These are phyloP conservation scores for Calycopis cecrops DNA, from an alignment of 1,140 invertebrate species.

Conservation along the genomic window DNA sequence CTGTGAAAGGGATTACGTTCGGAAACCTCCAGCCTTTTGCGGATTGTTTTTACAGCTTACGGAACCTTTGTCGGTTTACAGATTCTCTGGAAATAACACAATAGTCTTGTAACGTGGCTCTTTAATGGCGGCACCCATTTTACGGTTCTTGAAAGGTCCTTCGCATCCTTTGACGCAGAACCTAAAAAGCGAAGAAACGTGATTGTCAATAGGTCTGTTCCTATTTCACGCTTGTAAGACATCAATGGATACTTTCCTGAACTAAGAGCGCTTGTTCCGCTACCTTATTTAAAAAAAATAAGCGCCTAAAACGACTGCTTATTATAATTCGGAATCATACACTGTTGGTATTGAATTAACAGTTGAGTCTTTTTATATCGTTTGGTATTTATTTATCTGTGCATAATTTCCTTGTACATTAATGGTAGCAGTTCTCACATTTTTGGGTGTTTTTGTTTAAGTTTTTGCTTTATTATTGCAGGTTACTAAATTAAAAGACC, in stretches of 20 bases:
- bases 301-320: no score
- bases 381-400: no score
- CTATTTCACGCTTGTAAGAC: conserved; percentile 53
- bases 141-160: conserved; percentile 53
- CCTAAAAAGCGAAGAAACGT: conserved; percentile 37
- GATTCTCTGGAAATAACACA: conserved; percentile 39
- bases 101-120: conserved; percentile 32
- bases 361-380: no score
- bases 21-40: conserved; percentile 40
- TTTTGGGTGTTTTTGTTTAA: no score
- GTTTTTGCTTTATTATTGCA: no score
- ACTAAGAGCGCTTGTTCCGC: conserved; percentile 26
- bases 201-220: conserved; percentile 54
- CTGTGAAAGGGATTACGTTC: conserved; percentile 64
- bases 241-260: conserved; percentile 38
- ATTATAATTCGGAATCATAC: no score
- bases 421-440: no score
- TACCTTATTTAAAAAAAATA: conserved; percentile 22
- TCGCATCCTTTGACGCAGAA: conserved; percentile 47
- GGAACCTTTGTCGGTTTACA: conserved; percentile 59
- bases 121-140: conserved; percentile 46
- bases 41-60: conserved; percentile 72
- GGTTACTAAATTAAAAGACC: no score
- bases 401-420: no score
- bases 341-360: no score